phyloP scores from a whole-genome alignment of 2,797 vertebrate genomes.

The Hippopotamyrus pictus region DNA sequence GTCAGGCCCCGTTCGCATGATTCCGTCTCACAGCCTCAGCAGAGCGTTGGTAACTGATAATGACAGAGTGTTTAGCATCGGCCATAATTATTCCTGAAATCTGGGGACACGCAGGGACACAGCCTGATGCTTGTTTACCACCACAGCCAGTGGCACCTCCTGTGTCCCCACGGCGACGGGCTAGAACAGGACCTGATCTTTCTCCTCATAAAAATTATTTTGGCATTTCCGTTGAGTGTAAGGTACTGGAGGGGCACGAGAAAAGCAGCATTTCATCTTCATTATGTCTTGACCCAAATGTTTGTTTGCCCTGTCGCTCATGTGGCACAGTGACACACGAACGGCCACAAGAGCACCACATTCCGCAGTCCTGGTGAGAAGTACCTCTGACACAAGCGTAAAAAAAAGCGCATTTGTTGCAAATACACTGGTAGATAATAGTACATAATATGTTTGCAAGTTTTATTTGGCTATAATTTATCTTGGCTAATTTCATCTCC shows the following conservation, averaged over 20 bases:
- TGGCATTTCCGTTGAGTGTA: not conserved
- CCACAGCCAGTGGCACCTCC: not conserved
- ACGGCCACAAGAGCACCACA: not conserved
- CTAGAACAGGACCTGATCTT: not conserved
- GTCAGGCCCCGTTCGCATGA: not conserved
- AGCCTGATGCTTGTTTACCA: not conserved
- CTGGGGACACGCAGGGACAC: not conserved
- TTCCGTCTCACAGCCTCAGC: not conserved
- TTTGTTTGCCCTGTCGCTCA: not conserved
- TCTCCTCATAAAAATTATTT: not conserved
- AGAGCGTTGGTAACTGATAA: not conserved
- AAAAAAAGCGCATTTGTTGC: not conserved
- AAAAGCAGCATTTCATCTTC: not conserved
- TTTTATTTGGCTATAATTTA: not conserved
- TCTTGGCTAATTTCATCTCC: not conserved
- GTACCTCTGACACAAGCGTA: not conserved
- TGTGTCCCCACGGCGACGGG: not conserved
- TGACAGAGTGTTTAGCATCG: not conserved
- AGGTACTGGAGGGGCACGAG: not conserved
- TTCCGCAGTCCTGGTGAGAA: not conserved
- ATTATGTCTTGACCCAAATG: not conserved
- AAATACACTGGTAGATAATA: not conserved
- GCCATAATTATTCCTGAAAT: slow-evolving; percentile 9
- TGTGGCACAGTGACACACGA: not conserved
- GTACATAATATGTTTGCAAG: not conserved